Conservation (phyloP, 2,797 vertebrate genomes). For the Helarctos malayanus region DNA sequence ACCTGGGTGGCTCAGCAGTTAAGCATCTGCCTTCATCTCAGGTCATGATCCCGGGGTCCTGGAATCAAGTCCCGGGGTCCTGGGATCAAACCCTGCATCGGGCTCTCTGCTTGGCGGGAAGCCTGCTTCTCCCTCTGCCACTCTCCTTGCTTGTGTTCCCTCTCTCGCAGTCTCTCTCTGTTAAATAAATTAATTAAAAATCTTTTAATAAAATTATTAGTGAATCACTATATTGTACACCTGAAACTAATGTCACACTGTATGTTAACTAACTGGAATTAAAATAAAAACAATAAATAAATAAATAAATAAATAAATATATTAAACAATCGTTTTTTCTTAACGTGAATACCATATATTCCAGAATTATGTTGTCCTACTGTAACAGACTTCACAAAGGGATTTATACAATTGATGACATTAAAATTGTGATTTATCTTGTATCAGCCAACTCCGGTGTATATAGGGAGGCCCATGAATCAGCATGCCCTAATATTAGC, state of each 20-base stretch:
- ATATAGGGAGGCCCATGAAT: neutral
- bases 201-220: neutral
- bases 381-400: neutral
- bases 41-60: too few relatives aligned
- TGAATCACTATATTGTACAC: neutral
- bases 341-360: neutral
- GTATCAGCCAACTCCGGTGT: neutral
- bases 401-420: neutral
- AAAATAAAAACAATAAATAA: neutral
- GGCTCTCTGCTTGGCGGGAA: too few relatives aligned
- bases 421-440: neutral
- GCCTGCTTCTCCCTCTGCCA: too few relatives aligned
- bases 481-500: neutral
- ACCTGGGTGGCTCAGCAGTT: too few relatives aligned
- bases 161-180: too few relatives aligned
- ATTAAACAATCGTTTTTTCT: neutral
- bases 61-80: too few relatives aligned
- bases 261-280: neutral
- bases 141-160: too few relatives aligned
- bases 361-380: neutral
- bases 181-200: too few relatives aligned
- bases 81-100: too few relatives aligned
- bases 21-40: too few relatives aligned
- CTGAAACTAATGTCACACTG: neutral
- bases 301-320: conserved; percentile 6